Evolutionary conservation across 2,888 invertebrate genomes (phyloP), one percentile per base, ranked within the genome.

Genomic region (Autographa pulchrina): DNA sequence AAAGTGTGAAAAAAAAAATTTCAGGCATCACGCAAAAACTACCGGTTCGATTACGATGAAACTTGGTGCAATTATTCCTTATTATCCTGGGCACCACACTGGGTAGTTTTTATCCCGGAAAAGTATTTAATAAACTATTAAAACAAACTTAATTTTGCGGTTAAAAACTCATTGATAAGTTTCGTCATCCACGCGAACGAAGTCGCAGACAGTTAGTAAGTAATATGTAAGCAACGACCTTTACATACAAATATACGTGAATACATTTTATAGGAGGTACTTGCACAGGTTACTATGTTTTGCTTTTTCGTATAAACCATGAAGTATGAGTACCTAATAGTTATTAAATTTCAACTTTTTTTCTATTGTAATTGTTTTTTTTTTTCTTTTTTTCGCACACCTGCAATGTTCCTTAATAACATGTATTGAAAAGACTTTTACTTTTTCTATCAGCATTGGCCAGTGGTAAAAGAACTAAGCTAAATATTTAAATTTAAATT

Each of bases 331-430:
- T 14, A n/a, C n/a, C n/a, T n/a, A 32, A 70, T 11, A 35, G 62
- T 62, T 52, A 70, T 54, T 43, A 52, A 62, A 0, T 54, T 59
- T 7, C 18, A 20, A 11, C 0, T 0, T 62, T 71, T 70, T 61
- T 65, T 56, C 63, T 48, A 62, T 62, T 65, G 58, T 73, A 48
- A 6, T 48, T 48, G 48, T n/a, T n/a, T n/a, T 6, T 35, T 58
- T 61, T 58, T 61, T 64, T n/a, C 14, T 67, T 31, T 64, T 18
- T 63, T 64, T 54, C 16, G 54, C 6, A 65, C 72, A 76, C 62
- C 43, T 65, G 65, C 65, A 32, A n/a, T 32, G 58, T 16, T 41
- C 14, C 31, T 16, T 64, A 43, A 64, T 25, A 66, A 32, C 31
- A 59, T 32, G 31, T 70, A 11, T 4, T 35, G 62, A 56, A 62